Conservation (phyloP, 2,888 invertebrate genomes). For the Spisula solida region DNA sequence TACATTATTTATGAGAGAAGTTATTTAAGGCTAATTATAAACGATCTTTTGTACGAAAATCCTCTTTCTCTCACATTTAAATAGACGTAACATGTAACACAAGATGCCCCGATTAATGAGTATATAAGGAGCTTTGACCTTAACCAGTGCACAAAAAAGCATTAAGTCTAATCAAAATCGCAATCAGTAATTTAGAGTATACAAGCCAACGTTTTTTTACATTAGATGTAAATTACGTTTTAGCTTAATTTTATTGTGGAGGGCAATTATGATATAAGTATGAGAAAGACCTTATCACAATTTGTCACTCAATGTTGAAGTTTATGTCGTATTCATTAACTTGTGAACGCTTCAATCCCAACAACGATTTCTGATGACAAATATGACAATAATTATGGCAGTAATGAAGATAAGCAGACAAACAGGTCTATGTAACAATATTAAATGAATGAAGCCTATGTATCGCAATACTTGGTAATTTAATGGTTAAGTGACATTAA, state of each 20-base stretch:
- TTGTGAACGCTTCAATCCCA: background rate
- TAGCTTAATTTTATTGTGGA: constrained; percentile 1
- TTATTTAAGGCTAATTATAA: constrained; percentile 21
- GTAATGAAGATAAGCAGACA: background rate
- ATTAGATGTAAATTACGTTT: background rate
- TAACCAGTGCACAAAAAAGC: constrained; percentile 27
- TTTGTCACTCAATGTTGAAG: background rate
- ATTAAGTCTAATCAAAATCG: background rate
- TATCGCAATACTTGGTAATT: background rate
- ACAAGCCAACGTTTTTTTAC: background rate
- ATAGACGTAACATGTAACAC: constrained; percentile 5
- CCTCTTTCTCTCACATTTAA: background rate
- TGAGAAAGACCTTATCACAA: background rate
- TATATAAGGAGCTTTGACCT: constrained; percentile 24
- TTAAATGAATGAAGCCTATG: background rate
- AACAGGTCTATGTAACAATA: background rate
- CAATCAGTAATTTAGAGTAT: constrained; percentile 18
- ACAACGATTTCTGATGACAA: background rate
- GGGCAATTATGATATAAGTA: constrained; percentile 6
- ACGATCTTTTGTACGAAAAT: background rate
- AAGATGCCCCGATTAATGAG: constrained; percentile 28
- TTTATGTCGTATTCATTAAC: background rate
- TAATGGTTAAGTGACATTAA: constrained; percentile 11
- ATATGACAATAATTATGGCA: background rate
- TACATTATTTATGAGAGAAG: constrained; percentile 33